Evolutionary conservation across 1,140 invertebrate genomes (phyloP).

Genomic region (Drosophila virilis): DNA sequence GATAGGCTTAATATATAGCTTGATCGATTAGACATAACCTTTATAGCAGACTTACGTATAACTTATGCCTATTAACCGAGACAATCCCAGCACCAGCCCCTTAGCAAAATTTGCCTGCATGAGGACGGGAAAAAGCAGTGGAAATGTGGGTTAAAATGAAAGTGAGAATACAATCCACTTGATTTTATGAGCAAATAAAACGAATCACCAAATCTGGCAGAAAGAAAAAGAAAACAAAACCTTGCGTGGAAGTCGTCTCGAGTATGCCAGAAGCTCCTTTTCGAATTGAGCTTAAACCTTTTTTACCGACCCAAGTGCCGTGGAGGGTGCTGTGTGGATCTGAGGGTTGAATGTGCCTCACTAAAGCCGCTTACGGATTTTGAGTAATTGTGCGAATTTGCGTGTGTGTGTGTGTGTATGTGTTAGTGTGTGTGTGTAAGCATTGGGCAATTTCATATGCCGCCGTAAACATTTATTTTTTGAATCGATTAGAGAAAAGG

Average conservation of each 20-base stretch:
- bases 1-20: too few relatives aligned
- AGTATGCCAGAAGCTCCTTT: neutral
- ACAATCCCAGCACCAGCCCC: neutral
- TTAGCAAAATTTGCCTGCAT: neutral
- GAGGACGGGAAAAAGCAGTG: neutral
- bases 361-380: conserved; percentile 45
- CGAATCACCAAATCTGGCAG: conserved; percentile 9
- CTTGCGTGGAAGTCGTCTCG: neutral
- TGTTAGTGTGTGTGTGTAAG: conserved; percentile 4
- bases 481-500: conserved; percentile 50
- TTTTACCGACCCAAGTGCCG: conserved; percentile 6
- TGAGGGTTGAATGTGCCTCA: neutral
- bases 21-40: too few relatives aligned
- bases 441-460: conserved; percentile 21
- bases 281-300: conserved; percentile 35
- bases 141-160: neutral
- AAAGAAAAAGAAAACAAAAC: neutral
- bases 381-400: conserved; percentile 37
- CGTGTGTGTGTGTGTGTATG: neutral
- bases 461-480: conserved; percentile 51
- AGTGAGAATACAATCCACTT: conserved; percentile 8
- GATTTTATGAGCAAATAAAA: conserved; percentile 30
- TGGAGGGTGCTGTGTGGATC: neutral
- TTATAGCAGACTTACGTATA: too few relatives aligned
- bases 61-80: neutral